Evolutionary conservation across 2,113 vertebrate species (phyloP).

Genomic region (Pteronura brasiliensis): DNA sequence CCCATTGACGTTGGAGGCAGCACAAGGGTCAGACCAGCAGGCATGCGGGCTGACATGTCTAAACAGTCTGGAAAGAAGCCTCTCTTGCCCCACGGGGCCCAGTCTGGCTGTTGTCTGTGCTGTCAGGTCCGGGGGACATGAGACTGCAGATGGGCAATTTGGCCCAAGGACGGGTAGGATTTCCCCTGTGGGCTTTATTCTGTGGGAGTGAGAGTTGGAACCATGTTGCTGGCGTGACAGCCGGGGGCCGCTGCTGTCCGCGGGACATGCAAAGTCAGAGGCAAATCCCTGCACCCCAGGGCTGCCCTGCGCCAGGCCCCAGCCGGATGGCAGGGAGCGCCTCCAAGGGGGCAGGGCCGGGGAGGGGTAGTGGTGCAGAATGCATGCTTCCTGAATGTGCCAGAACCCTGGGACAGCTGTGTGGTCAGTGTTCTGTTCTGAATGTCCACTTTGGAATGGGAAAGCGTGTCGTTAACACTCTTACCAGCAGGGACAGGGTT

Average conservation of each 20-base stretch:
- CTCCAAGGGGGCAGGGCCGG: neutral
- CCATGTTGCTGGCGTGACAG: neutral
- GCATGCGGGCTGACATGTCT: neutral
- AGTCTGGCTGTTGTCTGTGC: neutral
- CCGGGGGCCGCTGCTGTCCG: conserved; percentile 43
- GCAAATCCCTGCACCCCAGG: neutral
- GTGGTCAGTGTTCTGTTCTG: neutral
- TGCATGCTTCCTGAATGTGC: neutral
- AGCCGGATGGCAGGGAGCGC: neutral
- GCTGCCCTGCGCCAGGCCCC: neutral
- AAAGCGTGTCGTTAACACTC: neutral
- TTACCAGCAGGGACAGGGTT: neutral
- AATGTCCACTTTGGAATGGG: neutral
- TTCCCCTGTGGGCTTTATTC: conserved; percentile 11
- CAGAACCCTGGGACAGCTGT: neutral
- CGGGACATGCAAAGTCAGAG: neutral
- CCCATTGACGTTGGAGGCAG: neutral
- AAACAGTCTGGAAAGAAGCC: neutral
- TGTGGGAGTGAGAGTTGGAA: neutral
- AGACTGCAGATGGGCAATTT: neutral
- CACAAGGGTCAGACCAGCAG: neutral
- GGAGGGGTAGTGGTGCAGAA: neutral
- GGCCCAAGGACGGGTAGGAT: neutral
- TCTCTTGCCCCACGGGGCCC: neutral
- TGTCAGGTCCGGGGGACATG: neutral